Evolutionary conservation across 2,888 invertebrate genomes (phyloP).

Genomic region (Syrista parreyssii): DNA sequence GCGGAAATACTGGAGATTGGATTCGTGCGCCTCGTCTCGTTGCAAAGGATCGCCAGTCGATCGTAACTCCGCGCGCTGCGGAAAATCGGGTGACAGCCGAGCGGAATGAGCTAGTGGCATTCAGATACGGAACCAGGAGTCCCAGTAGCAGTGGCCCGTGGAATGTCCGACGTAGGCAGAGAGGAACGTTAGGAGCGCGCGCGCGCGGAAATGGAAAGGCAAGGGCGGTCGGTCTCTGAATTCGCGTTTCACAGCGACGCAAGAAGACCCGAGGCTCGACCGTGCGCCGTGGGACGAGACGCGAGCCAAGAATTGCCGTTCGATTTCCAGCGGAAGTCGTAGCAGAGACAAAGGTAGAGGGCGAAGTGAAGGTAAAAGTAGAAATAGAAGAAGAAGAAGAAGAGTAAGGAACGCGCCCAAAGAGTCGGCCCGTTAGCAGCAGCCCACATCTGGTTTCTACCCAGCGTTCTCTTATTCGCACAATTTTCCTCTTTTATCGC

Average conservation of each 20-base stretch:
- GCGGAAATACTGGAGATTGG: not conserved
- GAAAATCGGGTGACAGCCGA: slow-evolving; percentile 42
- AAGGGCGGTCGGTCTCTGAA: not conserved
- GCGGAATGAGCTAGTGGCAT: slow-evolving; percentile 16
- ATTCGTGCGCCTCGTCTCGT: not conserved
- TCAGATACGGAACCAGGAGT: not conserved
- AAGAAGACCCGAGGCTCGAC: no score
- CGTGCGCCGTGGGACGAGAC: not conserved
- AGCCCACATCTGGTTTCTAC: not conserved
- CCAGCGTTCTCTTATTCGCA: not conserved
- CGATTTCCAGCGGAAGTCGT: not conserved
- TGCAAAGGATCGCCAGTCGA: not conserved
- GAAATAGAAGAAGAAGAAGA: not conserved
- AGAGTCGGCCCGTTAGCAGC: no score
- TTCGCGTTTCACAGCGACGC: not conserved
- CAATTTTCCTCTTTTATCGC: not conserved
- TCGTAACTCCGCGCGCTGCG: not conserved
- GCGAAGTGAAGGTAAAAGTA: not conserved
- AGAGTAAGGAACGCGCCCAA: not conserved
- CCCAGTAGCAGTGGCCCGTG: not conserved
- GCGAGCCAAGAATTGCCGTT: not conserved
- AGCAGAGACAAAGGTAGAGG: not conserved
- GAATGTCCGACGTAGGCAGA: not conserved
- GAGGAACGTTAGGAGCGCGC: not conserved
- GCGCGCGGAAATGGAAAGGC: not conserved